Conservation (phyloP, 2,113 vertebrate species). For the Pedetes capensis region DNA sequence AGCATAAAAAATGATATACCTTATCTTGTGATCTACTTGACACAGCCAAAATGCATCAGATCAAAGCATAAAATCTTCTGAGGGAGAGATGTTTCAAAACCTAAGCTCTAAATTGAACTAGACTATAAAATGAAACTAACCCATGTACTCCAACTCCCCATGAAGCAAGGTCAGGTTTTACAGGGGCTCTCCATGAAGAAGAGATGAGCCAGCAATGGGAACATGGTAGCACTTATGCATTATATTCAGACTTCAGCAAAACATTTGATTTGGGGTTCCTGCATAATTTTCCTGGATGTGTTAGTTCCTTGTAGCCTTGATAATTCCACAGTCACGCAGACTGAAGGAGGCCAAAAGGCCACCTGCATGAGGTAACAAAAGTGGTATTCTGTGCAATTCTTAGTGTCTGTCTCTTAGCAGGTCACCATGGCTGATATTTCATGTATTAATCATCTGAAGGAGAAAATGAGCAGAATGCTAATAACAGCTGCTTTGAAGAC, state of each 20-base stretch:
- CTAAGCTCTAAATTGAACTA: background rate
- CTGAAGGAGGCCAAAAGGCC: background rate
- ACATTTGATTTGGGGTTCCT: background rate
- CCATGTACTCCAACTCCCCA: background rate
- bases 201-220: background rate
- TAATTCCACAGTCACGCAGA: background rate
- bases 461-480: conserved; percentile 41
- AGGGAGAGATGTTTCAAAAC: background rate
- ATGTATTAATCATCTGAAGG: conserved; percentile 41
- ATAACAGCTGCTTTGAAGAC: conserved; percentile 17
- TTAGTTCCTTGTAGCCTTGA: background rate
- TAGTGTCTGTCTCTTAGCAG: background rate
- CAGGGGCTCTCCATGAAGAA: background rate
- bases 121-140: background rate
- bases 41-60: background rate
- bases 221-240: background rate
- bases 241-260: background rate
- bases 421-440: background rate
- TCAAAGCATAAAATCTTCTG: background rate
- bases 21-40: background rate
- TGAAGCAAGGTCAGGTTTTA: background rate
- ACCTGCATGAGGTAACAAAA: background rate
- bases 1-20: background rate
- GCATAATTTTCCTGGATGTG: background rate
- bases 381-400: background rate